Evolutionary conservation across 2,797 vertebrate genomes (phyloP).

Genomic region (Enteromius radiatus): DNA sequence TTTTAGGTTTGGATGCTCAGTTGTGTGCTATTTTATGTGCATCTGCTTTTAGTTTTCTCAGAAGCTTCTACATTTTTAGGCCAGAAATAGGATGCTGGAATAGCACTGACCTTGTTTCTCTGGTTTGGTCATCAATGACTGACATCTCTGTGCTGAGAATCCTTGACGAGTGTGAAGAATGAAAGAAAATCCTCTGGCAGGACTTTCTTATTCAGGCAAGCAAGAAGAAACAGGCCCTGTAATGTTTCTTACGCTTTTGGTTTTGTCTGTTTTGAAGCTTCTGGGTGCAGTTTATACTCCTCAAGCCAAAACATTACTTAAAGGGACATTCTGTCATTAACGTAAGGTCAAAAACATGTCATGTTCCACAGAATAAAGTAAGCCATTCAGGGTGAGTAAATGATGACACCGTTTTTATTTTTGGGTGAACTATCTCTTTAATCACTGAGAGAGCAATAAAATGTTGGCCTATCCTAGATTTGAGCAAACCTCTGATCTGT

Average conservation of each 20-base stretch:
- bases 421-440: neutral
- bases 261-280: conserved; percentile 2
- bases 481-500: neutral
- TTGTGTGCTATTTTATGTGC: neutral
- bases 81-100: neutral
- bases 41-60: neutral
- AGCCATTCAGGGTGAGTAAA: neutral
- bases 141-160: conserved; percentile 39
- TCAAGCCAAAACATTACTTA: neutral
- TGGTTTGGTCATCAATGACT: conserved; percentile 8
- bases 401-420: neutral
- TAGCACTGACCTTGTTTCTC: conserved; percentile 33
- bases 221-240: conserved; percentile 42
- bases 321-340: neutral
- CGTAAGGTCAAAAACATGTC: neutral
- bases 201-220: conserved; percentile 15
- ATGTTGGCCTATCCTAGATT: conserved; percentile 7
- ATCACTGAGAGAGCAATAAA: neutral
- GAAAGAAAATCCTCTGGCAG: conserved; percentile 34
- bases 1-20: neutral
- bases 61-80: conserved; percentile 2
- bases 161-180: conserved; percentile 47
- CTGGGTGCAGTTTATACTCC: neutral
- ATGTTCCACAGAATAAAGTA: neutral
- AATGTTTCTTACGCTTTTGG: neutral